Conservation (phyloP, 2,797 vertebrate species). For the Gobionotothen gibberifrons region DNA sequence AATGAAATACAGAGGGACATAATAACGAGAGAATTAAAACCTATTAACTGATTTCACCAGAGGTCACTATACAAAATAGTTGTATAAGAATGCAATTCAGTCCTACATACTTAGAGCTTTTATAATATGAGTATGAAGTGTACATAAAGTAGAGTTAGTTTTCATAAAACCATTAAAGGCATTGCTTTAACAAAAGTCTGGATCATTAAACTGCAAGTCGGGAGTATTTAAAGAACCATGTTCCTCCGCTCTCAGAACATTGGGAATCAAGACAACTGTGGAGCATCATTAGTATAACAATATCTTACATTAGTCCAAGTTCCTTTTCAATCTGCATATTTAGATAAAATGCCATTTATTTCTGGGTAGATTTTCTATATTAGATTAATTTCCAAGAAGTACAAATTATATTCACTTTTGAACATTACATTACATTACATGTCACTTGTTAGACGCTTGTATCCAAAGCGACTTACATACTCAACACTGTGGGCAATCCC, state of each 20-base stretch:
- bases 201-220: constrained; percentile 23
- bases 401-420: not conserved
- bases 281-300: constrained; percentile 30
- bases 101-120: not conserved
- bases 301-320: not conserved
- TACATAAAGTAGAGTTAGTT: not conserved
- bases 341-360: constrained; percentile 13
- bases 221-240: constrained; percentile 9
- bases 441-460: too few species aligned
- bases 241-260: constrained; percentile 16
- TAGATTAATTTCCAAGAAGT: constrained; percentile 13
- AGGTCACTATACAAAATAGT: not conserved
- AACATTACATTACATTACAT: constrained; percentile 18
- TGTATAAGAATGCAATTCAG: not conserved
- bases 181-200: constrained; percentile 15
- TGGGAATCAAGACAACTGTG: constrained; percentile 9
- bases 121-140: not conserved
- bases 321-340: constrained; percentile 3
- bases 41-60: not conserved
- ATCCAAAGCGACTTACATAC: too few species aligned
- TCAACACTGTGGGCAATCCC: too few species aligned
- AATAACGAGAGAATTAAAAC: not conserved
- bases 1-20: not conserved
- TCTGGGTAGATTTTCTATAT: not conserved
- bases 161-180: constrained; percentile 18